These are phyloP conservation scores for Megastigmus dorsalis DNA, from an alignment of 2,888 invertebrate species.

Conservation along the genomic window DNA sequence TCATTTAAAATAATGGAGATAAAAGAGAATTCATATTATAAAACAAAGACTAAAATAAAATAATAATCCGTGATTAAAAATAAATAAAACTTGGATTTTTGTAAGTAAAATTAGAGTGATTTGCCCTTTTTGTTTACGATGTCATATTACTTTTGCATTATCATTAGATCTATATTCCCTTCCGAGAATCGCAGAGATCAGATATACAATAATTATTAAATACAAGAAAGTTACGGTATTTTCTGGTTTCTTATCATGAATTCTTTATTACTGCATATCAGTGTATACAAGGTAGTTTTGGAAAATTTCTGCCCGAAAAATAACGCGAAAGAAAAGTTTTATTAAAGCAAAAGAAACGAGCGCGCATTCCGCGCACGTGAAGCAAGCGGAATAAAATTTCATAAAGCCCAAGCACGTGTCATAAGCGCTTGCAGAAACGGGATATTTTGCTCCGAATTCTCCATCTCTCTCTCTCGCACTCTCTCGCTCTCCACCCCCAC, in stretches of 20 bases:
- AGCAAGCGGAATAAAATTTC: slow-evolving; percentile 52
- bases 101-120: too few species aligned
- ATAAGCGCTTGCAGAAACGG: slow-evolving; percentile 44
- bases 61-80: too few species aligned
- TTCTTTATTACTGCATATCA: neutral
- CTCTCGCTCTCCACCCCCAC: neutral
- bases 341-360: slow-evolving; percentile 47
- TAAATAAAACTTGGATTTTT: too few species aligned
- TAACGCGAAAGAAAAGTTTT: slow-evolving; percentile 41
- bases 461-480: neutral
- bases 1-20: neutral
- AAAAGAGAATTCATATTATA: neutral
- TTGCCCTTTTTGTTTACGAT: too few species aligned
- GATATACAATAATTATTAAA: too few species aligned
- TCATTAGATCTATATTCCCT: too few species aligned
- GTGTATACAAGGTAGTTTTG: slow-evolving; percentile 4
- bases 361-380: slow-evolving; percentile 47
- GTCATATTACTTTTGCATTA: too few species aligned
- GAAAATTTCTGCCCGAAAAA: slow-evolving; percentile 31
- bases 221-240: too few species aligned
- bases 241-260: too few species aligned
- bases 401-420: slow-evolving; percentile 54
- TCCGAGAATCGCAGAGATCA: too few species aligned
- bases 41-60: neutral
- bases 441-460: slow-evolving; percentile 37